Conservation (phyloP, 2,888 invertebrate genomes). For the Bhutanitis thaidina region DNA sequence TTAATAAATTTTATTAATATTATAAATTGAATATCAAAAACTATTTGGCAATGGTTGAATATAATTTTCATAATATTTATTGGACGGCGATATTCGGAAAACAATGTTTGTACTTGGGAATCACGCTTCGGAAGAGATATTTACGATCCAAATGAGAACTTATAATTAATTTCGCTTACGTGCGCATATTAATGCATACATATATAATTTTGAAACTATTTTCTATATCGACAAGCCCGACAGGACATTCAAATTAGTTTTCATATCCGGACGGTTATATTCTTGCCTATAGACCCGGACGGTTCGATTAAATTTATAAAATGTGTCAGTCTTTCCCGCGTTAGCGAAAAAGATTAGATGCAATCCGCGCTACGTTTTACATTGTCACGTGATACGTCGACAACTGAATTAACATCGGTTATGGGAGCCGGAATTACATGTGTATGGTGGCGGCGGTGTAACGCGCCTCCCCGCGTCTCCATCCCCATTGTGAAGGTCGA, state of each 20-base stretch:
- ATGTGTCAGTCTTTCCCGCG: background rate
- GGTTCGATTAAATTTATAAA: background rate
- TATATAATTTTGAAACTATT: constrained; percentile 10
- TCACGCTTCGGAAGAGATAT: no score
- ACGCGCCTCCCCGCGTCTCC: constrained; percentile 94
- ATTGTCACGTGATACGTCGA: background rate
- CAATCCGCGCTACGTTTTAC: constrained; percentile 16
- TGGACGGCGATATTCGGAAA: no score
- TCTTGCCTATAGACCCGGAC: background rate
- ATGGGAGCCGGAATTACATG: constrained; percentile 80
- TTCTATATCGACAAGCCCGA: constrained; percentile 16
- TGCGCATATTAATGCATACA: background rate
- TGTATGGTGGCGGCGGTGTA: constrained; percentile 97
- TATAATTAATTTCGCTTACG: constrained; percentile 8
- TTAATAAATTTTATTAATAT: no score
- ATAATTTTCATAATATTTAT: no score
- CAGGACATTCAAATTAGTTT: background rate
- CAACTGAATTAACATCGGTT: background rate
- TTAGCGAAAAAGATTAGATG: background rate
- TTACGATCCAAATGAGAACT: background rate
- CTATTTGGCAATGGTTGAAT: no score
- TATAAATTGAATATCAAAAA: no score
- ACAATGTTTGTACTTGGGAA: no score
- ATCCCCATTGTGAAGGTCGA: constrained; percentile 96
- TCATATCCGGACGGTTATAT: constrained; percentile 1